Evolutionary conservation across 2,113 vertebrate species (phyloP).

Genomic region (Numenius arquata): DNA sequence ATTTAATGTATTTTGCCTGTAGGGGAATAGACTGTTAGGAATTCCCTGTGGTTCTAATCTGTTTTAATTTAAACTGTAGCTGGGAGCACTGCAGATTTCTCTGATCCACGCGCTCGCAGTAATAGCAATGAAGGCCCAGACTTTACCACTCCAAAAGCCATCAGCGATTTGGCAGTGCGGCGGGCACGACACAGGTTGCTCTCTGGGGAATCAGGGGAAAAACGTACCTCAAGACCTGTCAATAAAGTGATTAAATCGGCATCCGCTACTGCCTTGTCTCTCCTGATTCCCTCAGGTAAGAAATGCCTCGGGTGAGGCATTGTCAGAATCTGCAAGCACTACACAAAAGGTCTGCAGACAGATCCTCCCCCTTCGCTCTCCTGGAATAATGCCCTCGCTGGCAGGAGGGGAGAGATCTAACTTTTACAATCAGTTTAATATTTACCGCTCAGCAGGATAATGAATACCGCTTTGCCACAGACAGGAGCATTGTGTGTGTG

Average conservation of each 20-base stretch:
- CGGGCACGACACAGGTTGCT: conserved; percentile 92
- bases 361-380: background rate
- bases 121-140: conserved; percentile 69
- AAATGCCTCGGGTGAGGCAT: conserved; percentile 27
- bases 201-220: conserved; percentile 89
- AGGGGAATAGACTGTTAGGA: conserved; percentile 65
- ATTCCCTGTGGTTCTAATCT: conserved; percentile 71
- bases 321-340: conserved; percentile 36
- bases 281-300: conserved; percentile 95
- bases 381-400: background rate
- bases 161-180: conserved; percentile 93
- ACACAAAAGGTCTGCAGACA: conserved; percentile 29
- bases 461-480: background rate
- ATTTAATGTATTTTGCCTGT: conserved; percentile 65
- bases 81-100: conserved; percentile 76
- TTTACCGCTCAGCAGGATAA: background rate
- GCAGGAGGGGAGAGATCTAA: conserved; percentile 15
- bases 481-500: background rate
- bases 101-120: conserved; percentile 72
- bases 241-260: conserved; percentile 99
- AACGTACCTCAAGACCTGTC: conserved; percentile 84
- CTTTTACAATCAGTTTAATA: background rate
- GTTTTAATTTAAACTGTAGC: conserved; percentile 77
- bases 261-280: conserved; percentile 92
- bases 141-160: conserved; percentile 88